Conservation (phyloP, 2,888 invertebrate species). For the Phanerotoma sp. region DNA sequence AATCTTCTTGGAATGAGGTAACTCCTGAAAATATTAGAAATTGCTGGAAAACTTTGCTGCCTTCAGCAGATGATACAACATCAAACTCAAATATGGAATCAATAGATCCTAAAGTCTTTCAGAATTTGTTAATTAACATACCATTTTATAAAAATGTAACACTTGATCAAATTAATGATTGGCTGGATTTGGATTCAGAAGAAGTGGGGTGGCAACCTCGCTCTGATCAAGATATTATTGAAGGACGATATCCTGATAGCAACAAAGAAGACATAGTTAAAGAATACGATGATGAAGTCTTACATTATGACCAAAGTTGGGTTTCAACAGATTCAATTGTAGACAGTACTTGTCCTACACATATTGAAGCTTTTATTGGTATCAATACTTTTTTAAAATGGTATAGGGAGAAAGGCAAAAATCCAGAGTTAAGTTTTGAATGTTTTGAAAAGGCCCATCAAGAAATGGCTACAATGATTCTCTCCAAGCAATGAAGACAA, state of each 20-base stretch:
- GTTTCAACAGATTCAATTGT: neutral
- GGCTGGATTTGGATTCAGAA: neutral
- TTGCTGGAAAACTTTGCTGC: conserved; percentile 3
- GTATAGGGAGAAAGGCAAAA: neutral
- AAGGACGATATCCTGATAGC: neutral
- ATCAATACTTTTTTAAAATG: neutral
- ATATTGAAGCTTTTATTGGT: neutral
- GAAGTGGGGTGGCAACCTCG: neutral
- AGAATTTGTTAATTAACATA: neutral
- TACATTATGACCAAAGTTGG: neutral
- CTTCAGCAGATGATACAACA: neutral
- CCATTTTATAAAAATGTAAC: neutral
- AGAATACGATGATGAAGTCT: neutral
- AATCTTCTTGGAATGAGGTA: neutral
- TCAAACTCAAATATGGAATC: neutral
- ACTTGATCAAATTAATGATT: neutral
- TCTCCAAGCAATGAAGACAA: too few species aligned
- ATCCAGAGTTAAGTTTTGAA: neutral
- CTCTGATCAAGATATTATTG: neutral
- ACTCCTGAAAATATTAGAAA: neutral
- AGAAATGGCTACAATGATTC: too few species aligned
- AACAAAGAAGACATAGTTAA: neutral
- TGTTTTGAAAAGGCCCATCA: too few species aligned
- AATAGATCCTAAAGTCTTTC: neutral
- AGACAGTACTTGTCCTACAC: neutral